phyloP scores from a whole-genome alignment of 2,888 invertebrate genomes.

The Drosophila greeni region DNA sequence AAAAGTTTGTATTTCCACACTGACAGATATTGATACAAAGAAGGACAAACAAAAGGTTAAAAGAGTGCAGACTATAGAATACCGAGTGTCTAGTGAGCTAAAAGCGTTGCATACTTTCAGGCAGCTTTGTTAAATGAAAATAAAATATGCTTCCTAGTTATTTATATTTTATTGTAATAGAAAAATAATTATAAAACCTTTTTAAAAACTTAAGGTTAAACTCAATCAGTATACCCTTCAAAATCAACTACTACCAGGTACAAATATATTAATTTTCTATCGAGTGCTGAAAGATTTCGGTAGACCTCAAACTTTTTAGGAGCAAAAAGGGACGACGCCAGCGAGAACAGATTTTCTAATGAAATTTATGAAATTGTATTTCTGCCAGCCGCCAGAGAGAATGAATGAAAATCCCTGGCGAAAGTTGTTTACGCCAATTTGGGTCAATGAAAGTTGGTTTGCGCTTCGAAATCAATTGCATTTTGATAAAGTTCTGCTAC shows the following conservation, averaged over 20 bases:
- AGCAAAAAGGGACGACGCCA: constrained; percentile 11
- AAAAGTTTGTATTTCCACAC: constrained; percentile 14
- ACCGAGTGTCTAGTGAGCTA: background rate
- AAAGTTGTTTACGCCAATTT: constrained; percentile 65
- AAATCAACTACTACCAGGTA: background rate
- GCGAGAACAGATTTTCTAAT: constrained; percentile 44
- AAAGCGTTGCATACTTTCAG: background rate
- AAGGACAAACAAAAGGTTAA: background rate
- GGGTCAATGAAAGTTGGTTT: constrained; percentile 65
- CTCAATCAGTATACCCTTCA: background rate
- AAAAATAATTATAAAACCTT: background rate
- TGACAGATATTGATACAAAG: constrained; percentile 57
- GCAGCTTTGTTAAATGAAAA: background rate
- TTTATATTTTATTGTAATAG: too few relatives aligned
- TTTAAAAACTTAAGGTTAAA: background rate
- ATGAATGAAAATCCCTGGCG: constrained; percentile 38
- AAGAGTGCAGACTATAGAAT: background rate
- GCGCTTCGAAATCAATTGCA: constrained; percentile 66
- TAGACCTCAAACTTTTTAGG: constrained; percentile 44
- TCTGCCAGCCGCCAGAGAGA: constrained; percentile 47
- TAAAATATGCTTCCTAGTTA: too few relatives aligned
- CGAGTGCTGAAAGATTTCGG: constrained; percentile 56
- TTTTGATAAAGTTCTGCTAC: constrained; percentile 61
- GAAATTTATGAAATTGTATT: constrained; percentile 69
- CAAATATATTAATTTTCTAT: constrained; percentile 24